phyloP scores from a whole-genome alignment of 30 jellyfish, hydroid and myxozoan species.

The Turritopsis rubra region DNA sequence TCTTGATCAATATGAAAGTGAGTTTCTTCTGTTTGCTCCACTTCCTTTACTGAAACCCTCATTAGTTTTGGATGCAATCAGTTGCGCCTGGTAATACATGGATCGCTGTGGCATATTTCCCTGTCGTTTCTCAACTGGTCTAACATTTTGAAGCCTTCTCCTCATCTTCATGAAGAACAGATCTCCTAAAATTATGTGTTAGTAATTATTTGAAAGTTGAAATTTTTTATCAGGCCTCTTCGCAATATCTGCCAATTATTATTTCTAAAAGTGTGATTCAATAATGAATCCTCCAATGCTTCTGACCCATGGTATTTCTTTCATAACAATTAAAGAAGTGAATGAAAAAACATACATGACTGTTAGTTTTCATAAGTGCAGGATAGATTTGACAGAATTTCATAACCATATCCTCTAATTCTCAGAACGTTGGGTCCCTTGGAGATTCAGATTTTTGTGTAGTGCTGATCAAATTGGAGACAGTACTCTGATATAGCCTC shows the following conservation, averaged over 20 bases:
- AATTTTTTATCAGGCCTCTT: neutral
- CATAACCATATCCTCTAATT: neutral
- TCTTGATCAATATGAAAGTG: no score
- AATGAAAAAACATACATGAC: no score
- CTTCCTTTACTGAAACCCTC: no score
- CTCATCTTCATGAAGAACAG: neutral
- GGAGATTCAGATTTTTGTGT: neutral
- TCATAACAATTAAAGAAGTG: no score
- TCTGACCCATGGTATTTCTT: no score
- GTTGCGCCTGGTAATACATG: neutral
- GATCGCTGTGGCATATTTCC: neutral
- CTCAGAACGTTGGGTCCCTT: neutral
- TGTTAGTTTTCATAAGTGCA: no score
- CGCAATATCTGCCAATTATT: neutral
- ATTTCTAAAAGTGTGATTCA: neutral
- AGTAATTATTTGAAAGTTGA: neutral
- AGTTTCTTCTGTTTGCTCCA: no score
- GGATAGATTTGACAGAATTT: slow-evolving; percentile 5
- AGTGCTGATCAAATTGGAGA: neutral
- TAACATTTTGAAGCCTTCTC: slow-evolving; percentile 1
- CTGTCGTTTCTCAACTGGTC: neutral
- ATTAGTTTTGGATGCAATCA: no score
- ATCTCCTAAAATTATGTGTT: neutral
- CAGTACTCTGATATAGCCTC: neutral
- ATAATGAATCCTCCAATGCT: neutral